A percentile compares a stretch with the other conserved stretches of the same genome.
Conservation (phyloP, 2,113 vertebrate genomes). For the Chaenocephalus aceratus region DNA sequence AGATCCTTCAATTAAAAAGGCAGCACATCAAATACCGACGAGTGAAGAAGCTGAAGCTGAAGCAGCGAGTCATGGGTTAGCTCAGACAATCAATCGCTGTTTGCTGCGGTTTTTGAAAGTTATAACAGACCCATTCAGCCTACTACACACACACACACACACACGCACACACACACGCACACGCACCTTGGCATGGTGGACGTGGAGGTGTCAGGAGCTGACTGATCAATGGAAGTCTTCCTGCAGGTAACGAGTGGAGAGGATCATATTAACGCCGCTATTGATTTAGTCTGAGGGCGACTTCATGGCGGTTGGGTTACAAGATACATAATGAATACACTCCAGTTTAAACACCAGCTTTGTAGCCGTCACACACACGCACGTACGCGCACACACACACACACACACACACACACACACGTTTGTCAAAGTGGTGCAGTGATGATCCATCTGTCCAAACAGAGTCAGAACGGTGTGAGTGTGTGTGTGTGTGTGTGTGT, state of each 20-base stretch:
- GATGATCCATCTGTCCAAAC: constrained; percentile 81
- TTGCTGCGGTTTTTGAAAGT: constrained; percentile 26
- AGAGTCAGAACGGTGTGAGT: constrained; percentile 62
- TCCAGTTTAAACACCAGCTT: constrained; percentile 51
- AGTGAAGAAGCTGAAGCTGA: not conserved
- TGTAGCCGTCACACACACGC: constrained; percentile 37
- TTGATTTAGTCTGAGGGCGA: constrained; percentile 74
- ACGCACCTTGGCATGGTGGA: constrained; percentile 3
- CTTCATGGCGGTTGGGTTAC: constrained; percentile 65
- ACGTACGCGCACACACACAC: not conserved
- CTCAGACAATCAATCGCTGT: not conserved
- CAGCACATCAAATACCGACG: not conserved
- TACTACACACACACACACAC: not conserved
- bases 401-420: no score
- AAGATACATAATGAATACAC: constrained; percentile 72
- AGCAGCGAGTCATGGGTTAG: not conserved
- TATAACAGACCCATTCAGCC: not conserved
- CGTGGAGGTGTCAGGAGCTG: constrained; percentile 66
- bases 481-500: no score
- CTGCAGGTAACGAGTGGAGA: constrained; percentile 67
- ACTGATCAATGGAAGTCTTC: constrained; percentile 75
- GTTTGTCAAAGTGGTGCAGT: constrained; percentile 63
- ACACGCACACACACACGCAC: not conserved
- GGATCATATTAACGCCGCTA: constrained; percentile 75
- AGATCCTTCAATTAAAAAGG: not conserved